Conservation (phyloP, 2,888 invertebrate species). For the Caradrina kadenii region DNA sequence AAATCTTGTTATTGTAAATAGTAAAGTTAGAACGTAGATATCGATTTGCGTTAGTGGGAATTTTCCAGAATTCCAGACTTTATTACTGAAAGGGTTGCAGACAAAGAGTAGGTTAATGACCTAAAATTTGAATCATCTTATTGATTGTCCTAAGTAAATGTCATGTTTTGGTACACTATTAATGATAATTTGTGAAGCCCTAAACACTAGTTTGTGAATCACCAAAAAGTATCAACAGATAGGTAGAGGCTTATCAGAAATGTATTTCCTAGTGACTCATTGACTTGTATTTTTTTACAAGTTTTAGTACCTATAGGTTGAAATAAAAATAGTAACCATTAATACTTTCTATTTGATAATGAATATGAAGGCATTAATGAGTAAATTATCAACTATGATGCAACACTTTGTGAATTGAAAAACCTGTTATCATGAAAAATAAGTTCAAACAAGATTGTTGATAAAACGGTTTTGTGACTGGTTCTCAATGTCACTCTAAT, state of each 20-base stretch:
- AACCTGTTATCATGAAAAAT: constrained; percentile 1
- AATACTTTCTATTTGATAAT: neutral
- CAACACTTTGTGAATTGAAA: constrained; percentile 3
- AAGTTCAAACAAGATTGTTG: constrained; percentile 1
- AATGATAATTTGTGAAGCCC: constrained; percentile 22
- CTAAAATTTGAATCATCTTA: neutral
- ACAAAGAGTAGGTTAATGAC: constrained; percentile 39
- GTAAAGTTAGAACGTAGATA: constrained; percentile 29
- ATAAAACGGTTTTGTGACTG: neutral
- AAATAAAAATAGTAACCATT: neutral
- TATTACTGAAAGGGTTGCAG: constrained; percentile 6
- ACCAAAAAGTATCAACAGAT: constrained; percentile 30
- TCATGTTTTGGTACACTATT: constrained; percentile 2
- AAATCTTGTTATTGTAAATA: constrained; percentile 5
- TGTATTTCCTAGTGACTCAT: constrained; percentile 5
- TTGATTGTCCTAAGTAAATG: neutral
- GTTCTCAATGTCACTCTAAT: constrained; percentile 6
- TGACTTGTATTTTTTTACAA: neutral
- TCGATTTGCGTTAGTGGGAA: constrained; percentile 60
- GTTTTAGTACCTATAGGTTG: neutral
- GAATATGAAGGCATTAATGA: neutral
- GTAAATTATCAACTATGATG: constrained; percentile 14
- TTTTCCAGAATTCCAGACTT: constrained; percentile 70
- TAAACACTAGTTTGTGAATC: constrained; percentile 17
- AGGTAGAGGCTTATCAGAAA: neutral